phyloP scores from a whole-genome alignment of 2,797 vertebrate genomes.

The Choloepus didactylus region DNA sequence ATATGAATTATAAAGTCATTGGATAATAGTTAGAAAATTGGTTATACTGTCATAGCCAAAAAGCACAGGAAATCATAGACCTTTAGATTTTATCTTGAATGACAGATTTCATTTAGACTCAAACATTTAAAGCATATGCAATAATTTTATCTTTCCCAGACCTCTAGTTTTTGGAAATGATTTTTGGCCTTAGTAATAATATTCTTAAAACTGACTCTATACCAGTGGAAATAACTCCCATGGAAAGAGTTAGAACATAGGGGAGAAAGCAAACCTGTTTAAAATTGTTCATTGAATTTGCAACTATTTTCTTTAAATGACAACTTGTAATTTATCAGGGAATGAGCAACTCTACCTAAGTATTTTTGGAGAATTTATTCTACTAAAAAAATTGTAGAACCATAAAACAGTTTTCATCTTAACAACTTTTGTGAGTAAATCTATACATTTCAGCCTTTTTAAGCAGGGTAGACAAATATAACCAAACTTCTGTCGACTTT shows the following conservation, averaged over 20 bases:
- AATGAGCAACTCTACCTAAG: not conserved
- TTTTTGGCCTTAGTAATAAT: conserved; percentile 6
- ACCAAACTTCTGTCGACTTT: not conserved
- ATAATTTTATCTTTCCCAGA: not conserved
- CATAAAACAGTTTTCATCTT: not conserved
- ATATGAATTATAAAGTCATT: conserved; percentile 18
- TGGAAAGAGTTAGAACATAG: not conserved
- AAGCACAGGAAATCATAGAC: not conserved
- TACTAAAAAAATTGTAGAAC: not conserved
- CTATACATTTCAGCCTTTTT: not conserved
- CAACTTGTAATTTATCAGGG: not conserved
- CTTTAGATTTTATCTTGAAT: conserved; percentile 38
- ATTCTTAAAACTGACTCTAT: conserved; percentile 33
- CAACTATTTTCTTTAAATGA: conserved; percentile 5
- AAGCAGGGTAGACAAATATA: not conserved
- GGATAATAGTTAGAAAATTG: not conserved
- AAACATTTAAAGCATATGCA: conserved; percentile 34
- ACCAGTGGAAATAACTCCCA: not conserved
- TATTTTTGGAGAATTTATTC: not conserved
- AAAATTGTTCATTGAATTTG: not conserved
- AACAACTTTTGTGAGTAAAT: not conserved
- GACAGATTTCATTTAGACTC: conserved; percentile 54
- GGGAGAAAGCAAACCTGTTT: not conserved
- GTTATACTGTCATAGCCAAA: not conserved
- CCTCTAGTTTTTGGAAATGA: not conserved